phyloP scores from a whole-genome alignment of 2,113 vertebrate genomes.

The Podarcis cretensis region DNA sequence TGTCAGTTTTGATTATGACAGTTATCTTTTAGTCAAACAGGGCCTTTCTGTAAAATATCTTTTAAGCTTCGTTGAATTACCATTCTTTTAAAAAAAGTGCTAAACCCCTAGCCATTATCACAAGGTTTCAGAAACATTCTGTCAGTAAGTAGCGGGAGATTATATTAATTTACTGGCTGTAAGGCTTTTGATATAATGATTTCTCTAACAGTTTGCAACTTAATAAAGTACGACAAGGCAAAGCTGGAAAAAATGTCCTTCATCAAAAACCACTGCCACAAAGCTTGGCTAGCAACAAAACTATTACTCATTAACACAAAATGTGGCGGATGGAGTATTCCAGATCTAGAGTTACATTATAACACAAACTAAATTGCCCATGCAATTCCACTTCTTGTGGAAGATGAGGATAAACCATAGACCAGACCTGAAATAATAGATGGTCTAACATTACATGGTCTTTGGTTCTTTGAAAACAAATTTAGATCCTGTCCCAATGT shows the following conservation, averaged over 20 bases:
- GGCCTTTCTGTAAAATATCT: slow-evolving; percentile 26
- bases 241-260: slow-evolving; percentile 39
- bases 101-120: slow-evolving; percentile 61
- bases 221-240: slow-evolving; percentile 51
- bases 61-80: slow-evolving; percentile 54
- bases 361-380: no score
- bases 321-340: no score
- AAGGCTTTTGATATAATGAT: slow-evolving; percentile 58
- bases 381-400: no score
- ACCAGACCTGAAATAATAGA: no score
- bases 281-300: no score
- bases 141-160: slow-evolving; percentile 58
- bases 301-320: no score
- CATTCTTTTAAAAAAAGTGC: slow-evolving; percentile 56
- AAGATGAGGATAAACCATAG: no score
- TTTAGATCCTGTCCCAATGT: no score
- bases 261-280: slow-evolving; percentile 13
- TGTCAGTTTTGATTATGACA: slow-evolving; percentile 55
- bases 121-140: slow-evolving; percentile 55
- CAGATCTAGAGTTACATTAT: no score
- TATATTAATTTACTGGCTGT: slow-evolving; percentile 66
- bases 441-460: no score
- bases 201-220: slow-evolving; percentile 59
- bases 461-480: no score
- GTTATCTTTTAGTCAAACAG: slow-evolving; percentile 52